These are phyloP conservation scores for Phataginus tricuspis DNA, from an alignment of 2,797 vertebrate genomes.

Conservation along the genomic window DNA sequence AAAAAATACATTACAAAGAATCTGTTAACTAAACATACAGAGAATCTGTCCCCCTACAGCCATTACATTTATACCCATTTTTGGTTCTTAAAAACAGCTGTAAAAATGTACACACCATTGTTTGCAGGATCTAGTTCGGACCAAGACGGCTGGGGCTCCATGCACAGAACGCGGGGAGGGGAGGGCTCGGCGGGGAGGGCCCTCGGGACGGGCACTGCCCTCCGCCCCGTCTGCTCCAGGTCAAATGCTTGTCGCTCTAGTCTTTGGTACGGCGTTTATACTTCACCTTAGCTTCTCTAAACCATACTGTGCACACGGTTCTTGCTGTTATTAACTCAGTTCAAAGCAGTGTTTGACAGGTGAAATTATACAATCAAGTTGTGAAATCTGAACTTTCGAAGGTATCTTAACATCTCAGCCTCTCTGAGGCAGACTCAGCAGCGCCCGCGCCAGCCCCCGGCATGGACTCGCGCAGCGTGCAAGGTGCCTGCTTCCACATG, in stretches of 20 bases:
- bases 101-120: slow-evolving; percentile 84
- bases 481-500: background rate
- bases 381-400: background rate
- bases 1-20: slow-evolving; percentile 90
- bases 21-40: slow-evolving; percentile 86
- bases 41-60: slow-evolving; percentile 82
- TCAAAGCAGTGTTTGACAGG: background rate
- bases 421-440: background rate
- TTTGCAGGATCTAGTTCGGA: slow-evolving; percentile 74
- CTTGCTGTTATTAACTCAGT: background rate
- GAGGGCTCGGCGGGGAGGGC: background rate
- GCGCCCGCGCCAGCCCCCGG: accelerated
- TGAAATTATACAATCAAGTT: background rate
- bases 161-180: background rate
- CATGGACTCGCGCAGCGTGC: accelerated
- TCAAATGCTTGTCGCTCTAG: too few species aligned
- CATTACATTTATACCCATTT: slow-evolving; percentile 79
- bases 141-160: background rate
- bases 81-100: slow-evolving; percentile 80
- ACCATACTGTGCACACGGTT: background rate
- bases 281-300: background rate
- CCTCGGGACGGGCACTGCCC: background rate
- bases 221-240: too few species aligned
- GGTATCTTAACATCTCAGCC: background rate
- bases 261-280: slow-evolving; percentile 83